Conservation (phyloP, 2,797 vertebrate genomes). For the Gorsachius magnificus region DNA sequence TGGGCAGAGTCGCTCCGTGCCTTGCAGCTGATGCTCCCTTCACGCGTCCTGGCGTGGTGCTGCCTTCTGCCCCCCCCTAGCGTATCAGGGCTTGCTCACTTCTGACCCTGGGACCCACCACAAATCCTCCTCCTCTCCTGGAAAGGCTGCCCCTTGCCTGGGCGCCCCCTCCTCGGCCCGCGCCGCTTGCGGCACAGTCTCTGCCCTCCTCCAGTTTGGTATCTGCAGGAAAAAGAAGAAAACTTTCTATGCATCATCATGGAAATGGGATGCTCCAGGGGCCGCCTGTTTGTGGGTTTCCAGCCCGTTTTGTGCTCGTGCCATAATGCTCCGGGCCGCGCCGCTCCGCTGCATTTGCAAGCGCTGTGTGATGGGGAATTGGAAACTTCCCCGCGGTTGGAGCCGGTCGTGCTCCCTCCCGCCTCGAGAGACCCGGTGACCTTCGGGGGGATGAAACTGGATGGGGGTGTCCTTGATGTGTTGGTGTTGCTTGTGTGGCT, state of each 20-base stretch:
- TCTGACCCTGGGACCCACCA: not conserved
- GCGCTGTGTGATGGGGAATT: fast-evolving
- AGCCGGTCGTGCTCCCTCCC: fast-evolving
- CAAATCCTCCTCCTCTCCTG: not conserved
- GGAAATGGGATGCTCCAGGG: not conserved
- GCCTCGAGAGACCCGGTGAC: fast-evolving
- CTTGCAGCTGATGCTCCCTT: not conserved
- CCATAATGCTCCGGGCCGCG: fast-evolving
- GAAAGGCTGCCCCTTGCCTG: not conserved
- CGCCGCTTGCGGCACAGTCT: fast-evolving
- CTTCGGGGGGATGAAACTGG: fast-evolving
- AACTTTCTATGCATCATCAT: not conserved
- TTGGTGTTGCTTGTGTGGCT: fast-evolving
- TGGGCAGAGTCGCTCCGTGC: not conserved
- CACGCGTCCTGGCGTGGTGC: fast-evolving
- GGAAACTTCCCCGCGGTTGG: not conserved
- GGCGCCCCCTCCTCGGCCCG: fast-evolving
- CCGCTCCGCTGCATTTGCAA: fast-evolving
- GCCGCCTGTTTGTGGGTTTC: not conserved
- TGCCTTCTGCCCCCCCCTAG: not conserved
- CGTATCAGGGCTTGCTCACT: fast-evolving
- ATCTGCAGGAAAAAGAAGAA: not conserved
- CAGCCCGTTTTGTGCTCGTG: fast-evolving
- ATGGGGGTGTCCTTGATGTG: not conserved
- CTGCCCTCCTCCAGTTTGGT: not conserved